Conservation (phyloP, 2,797 vertebrate genomes). For the Characodon lateralis region DNA sequence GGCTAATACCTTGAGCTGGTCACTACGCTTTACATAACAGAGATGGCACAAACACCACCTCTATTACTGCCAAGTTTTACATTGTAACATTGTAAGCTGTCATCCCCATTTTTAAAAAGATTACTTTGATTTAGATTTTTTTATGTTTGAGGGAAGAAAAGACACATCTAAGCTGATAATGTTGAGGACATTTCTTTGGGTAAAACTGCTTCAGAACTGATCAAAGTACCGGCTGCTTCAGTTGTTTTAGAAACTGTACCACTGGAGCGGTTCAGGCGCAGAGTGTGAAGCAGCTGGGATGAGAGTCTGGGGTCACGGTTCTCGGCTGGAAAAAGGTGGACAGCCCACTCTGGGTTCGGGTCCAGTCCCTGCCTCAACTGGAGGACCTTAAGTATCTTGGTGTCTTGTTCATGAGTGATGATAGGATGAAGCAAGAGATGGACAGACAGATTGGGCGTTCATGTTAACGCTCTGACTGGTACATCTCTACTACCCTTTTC, state of each 20-base stretch:
- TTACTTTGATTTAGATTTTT: not conserved
- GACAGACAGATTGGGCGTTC: no score
- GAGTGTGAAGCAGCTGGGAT: no score
- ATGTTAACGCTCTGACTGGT: not conserved
- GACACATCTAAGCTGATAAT: not conserved
- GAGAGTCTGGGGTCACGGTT: no score
- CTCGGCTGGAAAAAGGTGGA: no score
- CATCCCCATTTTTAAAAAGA: not conserved
- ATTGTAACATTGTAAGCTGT: not conserved
- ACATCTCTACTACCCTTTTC: not conserved
- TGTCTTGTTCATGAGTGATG: no score
- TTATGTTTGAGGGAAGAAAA: not conserved
- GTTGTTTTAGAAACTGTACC: not conserved
- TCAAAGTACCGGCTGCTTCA: not conserved
- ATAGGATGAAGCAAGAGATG: no score
- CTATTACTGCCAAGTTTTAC: conserved; percentile 7
- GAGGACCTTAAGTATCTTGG: no score
- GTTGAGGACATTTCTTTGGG: not conserved
- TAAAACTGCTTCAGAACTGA: no score
- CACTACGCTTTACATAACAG: conserved; percentile 38
- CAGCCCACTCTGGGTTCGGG: no score
- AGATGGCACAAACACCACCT: conserved; percentile 2
- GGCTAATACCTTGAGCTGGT: conserved; percentile 33
- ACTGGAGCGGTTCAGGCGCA: no score
- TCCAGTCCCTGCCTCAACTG: no score